Base-by-base conservation (phyloP, 37 sponge, comb jelly and placozoan genomes). In the Tethya wilhelma region DNA sequence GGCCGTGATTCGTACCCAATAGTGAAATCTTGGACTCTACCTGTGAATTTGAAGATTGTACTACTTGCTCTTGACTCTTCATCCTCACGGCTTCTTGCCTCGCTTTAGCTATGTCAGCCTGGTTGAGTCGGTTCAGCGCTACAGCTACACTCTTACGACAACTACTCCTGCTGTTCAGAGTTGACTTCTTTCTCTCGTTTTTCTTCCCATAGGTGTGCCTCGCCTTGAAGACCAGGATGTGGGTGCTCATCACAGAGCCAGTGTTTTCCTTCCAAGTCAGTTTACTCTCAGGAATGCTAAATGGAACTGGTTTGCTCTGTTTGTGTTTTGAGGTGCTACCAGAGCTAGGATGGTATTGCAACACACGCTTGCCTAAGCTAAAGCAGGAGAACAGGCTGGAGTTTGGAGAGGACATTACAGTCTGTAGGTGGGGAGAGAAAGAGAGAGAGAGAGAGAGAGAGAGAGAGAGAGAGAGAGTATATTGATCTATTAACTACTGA, bases 191-290 rank as follows among this genome's bases (percentile, higher is more conserved):
- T 9, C 38, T 33, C 59, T 28, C 34, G 2, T 25, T 69, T 23
- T n/a, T 32, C 14, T 32, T 59, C 2, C 26, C 71, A 2, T 23
- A n/a, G 26, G 25, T 32, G 0, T 60, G 67, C 1, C 46, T 62
- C 0, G 72, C 80, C 20, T 75, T 39, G 29, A 86, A 86, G 30
- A 78, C 80, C 12, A 86, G 67, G 67, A 86, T 73, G 32, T 79
- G 87, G 14, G 75, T 79, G 26, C 87, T 74, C 2, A 23, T 31
- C 7, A 45, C 14, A 4, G 38, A 46, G 23, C 38, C 22, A 19
- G 37, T 34, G 25, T 36, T 62, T 0, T 41, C 79, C 41, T 67
- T 79, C 87, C 87, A 86, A 17, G 73, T 46, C 1, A 86, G 46
- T 8, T 19, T 36, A 44, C 87, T 86, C 63, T 73, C 87, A 0